Evolutionary conservation across 2,797 vertebrate genomes (phyloP).

Genomic region (Helicolenus hilgendorfi): DNA sequence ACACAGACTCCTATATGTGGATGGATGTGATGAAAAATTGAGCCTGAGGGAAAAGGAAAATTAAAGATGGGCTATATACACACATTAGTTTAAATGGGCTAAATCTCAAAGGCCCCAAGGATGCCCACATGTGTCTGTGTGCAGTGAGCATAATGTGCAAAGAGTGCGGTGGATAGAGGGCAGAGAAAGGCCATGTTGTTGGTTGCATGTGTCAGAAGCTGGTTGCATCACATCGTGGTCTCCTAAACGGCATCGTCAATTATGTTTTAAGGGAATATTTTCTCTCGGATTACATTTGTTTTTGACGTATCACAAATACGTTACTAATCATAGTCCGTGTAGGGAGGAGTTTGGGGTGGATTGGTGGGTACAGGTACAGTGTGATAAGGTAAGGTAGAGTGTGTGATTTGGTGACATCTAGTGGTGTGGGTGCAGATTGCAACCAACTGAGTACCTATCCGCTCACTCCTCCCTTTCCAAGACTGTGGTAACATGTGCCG

Average conservation of each 20-base stretch:
- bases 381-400: too few relatives aligned
- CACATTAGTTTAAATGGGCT: slow-evolving; percentile 19
- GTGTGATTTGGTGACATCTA: too few relatives aligned
- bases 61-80: slow-evolving; percentile 32
- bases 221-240: background rate
- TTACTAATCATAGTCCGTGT: background rate
- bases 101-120: slow-evolving; percentile 16
- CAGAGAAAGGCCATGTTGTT: background rate
- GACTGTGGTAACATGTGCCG: too few relatives aligned
- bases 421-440: too few relatives aligned
- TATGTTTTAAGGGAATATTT: background rate
- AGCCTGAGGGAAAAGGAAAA: slow-evolving; percentile 15
- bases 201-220: background rate
- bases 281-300: background rate
- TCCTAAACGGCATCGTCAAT: background rate
- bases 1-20: background rate
- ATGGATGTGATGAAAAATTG: slow-evolving; percentile 30
- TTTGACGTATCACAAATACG: background rate
- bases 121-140: background rate
- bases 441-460: too few relatives aligned
- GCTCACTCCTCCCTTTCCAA: too few relatives aligned
- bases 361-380: background rate
- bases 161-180: background rate
- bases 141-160: background rate
- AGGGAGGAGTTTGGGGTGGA: background rate